phyloP scores from a whole-genome alignment of 2,113 vertebrate species.

The Calidris pygmaea region DNA sequence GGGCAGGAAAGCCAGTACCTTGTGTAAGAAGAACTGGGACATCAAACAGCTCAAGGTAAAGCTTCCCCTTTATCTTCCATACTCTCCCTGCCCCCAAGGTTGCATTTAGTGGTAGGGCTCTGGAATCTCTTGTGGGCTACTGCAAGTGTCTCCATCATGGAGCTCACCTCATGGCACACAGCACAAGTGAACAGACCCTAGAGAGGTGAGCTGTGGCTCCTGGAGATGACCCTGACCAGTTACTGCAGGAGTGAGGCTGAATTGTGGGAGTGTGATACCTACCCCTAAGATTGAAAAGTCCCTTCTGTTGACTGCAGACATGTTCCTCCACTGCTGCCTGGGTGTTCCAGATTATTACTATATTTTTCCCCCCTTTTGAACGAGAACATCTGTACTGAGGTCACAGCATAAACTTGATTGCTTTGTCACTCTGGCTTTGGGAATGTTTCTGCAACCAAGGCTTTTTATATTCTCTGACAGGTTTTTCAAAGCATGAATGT shows the following conservation, averaged over 20 bases:
- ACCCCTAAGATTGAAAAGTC: neutral
- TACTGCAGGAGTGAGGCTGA: neutral
- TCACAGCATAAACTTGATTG: neutral
- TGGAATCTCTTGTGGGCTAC: neutral
- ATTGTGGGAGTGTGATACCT: neutral
- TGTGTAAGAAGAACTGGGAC: neutral
- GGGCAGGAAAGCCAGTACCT: neutral
- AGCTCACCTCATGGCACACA: neutral
- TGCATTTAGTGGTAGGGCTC: neutral
- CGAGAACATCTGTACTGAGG: neutral
- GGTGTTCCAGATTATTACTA: neutral
- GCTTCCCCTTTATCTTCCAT: neutral
- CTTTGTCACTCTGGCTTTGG: neutral
- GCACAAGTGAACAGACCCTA: neutral
- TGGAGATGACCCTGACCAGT: neutral
- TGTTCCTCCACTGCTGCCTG: neutral
- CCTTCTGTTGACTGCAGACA: neutral
- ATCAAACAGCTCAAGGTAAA: neutral
- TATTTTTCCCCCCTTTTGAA: neutral
- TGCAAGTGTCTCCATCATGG: accelerated
- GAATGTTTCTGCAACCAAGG: neutral
- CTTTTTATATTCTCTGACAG: neutral
- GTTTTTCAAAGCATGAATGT: neutral
- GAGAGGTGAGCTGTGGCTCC: neutral
- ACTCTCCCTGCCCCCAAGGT: neutral